Evolutionary conservation across 1,140 invertebrate genomes (phyloP), one percentile per base, ranked within the genome.

Genomic region (Pteromalus puparum): DNA sequence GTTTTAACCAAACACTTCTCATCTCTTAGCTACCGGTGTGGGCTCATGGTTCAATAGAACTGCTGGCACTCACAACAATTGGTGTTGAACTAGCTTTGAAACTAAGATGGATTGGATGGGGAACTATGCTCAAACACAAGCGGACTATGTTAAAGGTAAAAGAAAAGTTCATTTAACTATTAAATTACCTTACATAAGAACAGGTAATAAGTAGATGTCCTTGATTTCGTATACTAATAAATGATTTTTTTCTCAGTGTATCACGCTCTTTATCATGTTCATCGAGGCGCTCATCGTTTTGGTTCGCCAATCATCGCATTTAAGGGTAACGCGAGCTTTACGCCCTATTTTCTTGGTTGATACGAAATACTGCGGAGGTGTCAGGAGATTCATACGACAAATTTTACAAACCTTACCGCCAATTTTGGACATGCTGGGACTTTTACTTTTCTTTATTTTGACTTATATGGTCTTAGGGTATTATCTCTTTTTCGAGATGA

Each of bases 311-410:
- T 96, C 96, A 0, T 97, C 96, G 6, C 97, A 98, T 92, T 97
- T 98, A 90, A 94, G 98, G 10, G 97, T 98, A 26, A 98, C 97
- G 1, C 93, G 98, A 87, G 97, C 97, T 5, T 91, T 98, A 12
- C 93, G 98, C n/a, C 97, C 98, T 28, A 96, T 98, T 86, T 98
- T 98, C 93, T 91, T 98, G 48, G 95, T 98, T 26, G 97, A 98
- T 91, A 98, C 97, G 28, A 94, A 97, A 88, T 97, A 97, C 87
- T 96, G 97, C 86, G 96, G 97, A 46, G 95, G 95, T 7, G 96
- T 97, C 5, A 90, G 96, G 81, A 92, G 96, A 88, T 96, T 96
- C 88, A 96, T 96, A 77, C 90, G 96, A 87, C 96, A 96, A 91
- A 96, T 96, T 87, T 93, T 98, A 74, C 97, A 98, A 92, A 97